Evolutionary conservation across 2,797 vertebrate genomes (phyloP).

Genomic region (Lepilemur septentrionalis): DNA sequence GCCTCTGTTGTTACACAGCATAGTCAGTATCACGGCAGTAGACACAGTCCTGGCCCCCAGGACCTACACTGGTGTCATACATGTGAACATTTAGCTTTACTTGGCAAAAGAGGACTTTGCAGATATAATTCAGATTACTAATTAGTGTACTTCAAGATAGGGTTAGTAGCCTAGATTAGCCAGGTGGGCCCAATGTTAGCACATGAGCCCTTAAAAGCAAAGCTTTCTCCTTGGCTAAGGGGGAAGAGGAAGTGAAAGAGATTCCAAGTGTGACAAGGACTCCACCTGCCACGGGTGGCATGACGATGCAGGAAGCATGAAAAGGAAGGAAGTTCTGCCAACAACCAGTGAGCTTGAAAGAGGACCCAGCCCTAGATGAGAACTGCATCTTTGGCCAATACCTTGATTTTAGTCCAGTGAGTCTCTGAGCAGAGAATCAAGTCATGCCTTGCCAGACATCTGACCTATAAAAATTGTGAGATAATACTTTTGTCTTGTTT

Average conservation of each 20-base stretch:
- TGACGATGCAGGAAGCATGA: not conserved
- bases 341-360: not conserved
- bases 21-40: not conserved
- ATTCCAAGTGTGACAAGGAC: not conserved
- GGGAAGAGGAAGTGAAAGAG: not conserved
- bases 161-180: not conserved
- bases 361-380: not conserved
- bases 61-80: not conserved
- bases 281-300: not conserved
- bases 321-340: not conserved
- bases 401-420: not conserved
- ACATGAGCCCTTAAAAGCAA: not conserved
- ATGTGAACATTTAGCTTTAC: not conserved
- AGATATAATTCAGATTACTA: not conserved
- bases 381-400: not conserved
- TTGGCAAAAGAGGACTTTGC: not conserved
- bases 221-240: not conserved
- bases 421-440: not conserved
- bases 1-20: not conserved
- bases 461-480: not conserved
- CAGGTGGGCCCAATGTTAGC: not conserved
- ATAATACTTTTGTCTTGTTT: not conserved
- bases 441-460: not conserved
- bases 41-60: not conserved
- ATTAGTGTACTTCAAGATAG: not conserved